phyloP scores from a whole-genome alignment of 2,888 invertebrate genomes.

The Meghimatium bilineatum region DNA sequence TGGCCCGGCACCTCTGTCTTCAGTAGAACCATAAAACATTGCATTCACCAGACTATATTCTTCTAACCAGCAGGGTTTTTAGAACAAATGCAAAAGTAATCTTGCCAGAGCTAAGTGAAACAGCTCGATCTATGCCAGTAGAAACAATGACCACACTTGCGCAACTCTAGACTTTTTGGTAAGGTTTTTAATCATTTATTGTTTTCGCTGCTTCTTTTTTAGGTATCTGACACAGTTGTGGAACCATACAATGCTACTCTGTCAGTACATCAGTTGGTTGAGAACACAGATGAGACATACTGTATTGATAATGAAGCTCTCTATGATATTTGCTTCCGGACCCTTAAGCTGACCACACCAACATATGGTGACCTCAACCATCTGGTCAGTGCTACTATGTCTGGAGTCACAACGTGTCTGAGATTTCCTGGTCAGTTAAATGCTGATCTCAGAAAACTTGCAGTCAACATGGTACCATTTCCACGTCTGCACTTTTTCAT shows the following conservation, averaged over 20 bases:
- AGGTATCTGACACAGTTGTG: conserved; percentile 85
- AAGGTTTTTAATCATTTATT: background rate
- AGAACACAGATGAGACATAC: conserved; percentile 92
- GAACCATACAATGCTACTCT: conserved; percentile 91
- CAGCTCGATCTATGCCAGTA: no score
- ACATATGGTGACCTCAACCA: conserved; percentile 93
- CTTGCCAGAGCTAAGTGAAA: no score
- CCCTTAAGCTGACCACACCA: conserved; percentile 88
- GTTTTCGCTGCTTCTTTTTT: background rate
- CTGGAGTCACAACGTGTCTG: conserved; percentile 86
- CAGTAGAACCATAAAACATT: no score
- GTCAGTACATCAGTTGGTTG: conserved; percentile 81
- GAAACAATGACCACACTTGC: no score
- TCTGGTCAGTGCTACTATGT: conserved; percentile 81
- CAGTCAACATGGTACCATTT: conserved; percentile 76
- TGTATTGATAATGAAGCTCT: conserved; percentile 93
- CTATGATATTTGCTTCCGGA: conserved; percentile 93
- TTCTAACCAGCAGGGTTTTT: no score
- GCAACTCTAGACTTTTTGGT: no score
- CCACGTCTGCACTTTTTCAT: conserved; percentile 77
- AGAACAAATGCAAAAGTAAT: no score
- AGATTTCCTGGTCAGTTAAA: conserved; percentile 85
- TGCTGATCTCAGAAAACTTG: conserved; percentile 67
- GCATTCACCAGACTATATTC: no score
- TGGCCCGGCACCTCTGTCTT: no score